phyloP scores from a whole-genome alignment of 2,888 invertebrate genomes.

The Coronaproctus castanopsis region DNA sequence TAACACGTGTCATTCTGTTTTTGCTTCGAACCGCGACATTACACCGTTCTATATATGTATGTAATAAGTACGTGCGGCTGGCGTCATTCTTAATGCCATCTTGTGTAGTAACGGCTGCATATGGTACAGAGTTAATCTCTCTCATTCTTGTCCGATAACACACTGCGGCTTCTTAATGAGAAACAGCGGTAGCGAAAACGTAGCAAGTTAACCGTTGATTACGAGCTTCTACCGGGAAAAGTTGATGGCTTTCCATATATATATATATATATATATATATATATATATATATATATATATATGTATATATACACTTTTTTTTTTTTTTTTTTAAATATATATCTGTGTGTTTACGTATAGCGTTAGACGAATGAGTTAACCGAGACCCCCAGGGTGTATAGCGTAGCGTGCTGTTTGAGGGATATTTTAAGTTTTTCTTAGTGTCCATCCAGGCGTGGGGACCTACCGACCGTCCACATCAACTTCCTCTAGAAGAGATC shows the following conservation, averaged over 20 bases:
- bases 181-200: constrained; percentile 12
- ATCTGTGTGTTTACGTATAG: too few species aligned
- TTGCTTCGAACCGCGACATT: constrained; percentile 4
- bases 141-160: background rate
- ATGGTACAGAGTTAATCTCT: background rate
- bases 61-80: too few species aligned
- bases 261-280: too few species aligned
- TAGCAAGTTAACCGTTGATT: constrained; percentile 4
- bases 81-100: too few species aligned
- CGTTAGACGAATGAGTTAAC: background rate
- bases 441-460: too few species aligned
- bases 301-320: too few species aligned
- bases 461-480: too few species aligned
- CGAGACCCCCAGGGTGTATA: background rate
- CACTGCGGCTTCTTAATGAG: constrained; percentile 12
- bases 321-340: too few species aligned
- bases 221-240: constrained; percentile 3
- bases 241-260: constrained; percentile 12
- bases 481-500: too few species aligned
- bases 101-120: background rate
- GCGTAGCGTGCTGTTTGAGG: background rate
- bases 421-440: too few species aligned
- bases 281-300: too few species aligned
- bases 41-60: constrained; percentile 9
- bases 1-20: constrained; percentile 1